A percentile compares a stretch with the other conserved stretches of the same genome.
phyloP scores from a whole-genome alignment of 2,113 vertebrate species.

The Cettia cetti region DNA sequence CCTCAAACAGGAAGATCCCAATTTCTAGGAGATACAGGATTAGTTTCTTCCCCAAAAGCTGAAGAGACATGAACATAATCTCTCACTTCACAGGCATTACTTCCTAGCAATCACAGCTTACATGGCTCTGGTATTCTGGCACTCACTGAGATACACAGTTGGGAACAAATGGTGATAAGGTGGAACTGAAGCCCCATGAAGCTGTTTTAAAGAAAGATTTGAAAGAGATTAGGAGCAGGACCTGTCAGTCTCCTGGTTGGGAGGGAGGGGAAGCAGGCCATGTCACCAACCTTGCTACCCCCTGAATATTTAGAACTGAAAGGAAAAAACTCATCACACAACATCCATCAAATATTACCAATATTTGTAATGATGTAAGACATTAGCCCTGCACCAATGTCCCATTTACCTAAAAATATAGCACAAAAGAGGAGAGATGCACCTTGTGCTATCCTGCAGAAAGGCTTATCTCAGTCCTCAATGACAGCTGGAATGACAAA shows the following conservation, averaged over 20 bases:
- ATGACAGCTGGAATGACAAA: constrained; percentile 27
- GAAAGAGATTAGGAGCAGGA: background rate
- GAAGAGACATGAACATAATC: background rate
- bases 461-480: constrained; percentile 27
- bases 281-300: background rate
- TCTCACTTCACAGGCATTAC: background rate
- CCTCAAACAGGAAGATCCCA: background rate
- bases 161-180: background rate
- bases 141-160: background rate
- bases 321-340: background rate
- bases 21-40: background rate
- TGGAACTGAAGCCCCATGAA: background rate
- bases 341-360: background rate
- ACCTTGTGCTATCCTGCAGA: background rate
- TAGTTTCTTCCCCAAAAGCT: background rate
- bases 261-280: background rate
- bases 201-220: background rate
- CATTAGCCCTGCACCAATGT: background rate
- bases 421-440: background rate
- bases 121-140: background rate
- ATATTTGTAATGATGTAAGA: accelerated
- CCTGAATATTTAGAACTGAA: background rate
- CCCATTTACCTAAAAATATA: constrained; percentile 8
- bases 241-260: background rate
- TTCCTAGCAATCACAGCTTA: background rate